Evolutionary conservation across 2,113 vertebrate species (phyloP), one percentile per base, ranked within the genome.

Genomic region (Hippocampus mohnikei): DNA sequence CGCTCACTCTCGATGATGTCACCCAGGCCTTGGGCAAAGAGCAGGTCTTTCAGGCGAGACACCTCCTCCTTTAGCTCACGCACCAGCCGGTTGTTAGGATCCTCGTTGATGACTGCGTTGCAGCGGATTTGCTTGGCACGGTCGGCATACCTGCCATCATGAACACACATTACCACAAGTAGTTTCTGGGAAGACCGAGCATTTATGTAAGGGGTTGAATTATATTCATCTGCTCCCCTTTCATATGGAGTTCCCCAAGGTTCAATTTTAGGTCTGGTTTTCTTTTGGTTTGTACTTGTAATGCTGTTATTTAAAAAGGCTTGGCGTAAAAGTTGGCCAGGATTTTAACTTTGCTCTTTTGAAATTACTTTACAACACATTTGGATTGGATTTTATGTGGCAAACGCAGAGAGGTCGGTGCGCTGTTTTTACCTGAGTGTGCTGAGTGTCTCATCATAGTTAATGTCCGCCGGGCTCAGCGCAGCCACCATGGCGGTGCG

Each of bases 71-170:
- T 98, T 75, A 99, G 94, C 85, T 99, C 96, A 0, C 97, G 93
- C 88, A 99, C 96, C 79, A 98, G 86, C 10, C 95, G 94, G 88
- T 97, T 96, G 91, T 96, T 99, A 80, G 97, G 97, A 77, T 99
- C 97, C 86, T 99, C 97, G 0, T 99, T 99, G 86, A 99, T 97
- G 77, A 99, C 92, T 0, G 97, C 97, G 0, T 99, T 99, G 69
- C 97, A 99, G 69, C 95, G 94, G 78, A 99, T 99, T 92, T 99
- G 97, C 87, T 99, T 99, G 85, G 97, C 96, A 13, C 97, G 93
- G 85, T 99, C 96, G 0, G 97, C 97, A 0, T 99, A 99, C 90
- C 97, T 99, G 81, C 33, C 25, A 20, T 4, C 12, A 50, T 55
- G 25, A 65, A 25, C 41, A 18, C 10, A 8, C 15, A 10, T 46